Base-by-base conservation (phyloP, 2,113 vertebrate species). In the Oryzias curvinotus region DNA sequence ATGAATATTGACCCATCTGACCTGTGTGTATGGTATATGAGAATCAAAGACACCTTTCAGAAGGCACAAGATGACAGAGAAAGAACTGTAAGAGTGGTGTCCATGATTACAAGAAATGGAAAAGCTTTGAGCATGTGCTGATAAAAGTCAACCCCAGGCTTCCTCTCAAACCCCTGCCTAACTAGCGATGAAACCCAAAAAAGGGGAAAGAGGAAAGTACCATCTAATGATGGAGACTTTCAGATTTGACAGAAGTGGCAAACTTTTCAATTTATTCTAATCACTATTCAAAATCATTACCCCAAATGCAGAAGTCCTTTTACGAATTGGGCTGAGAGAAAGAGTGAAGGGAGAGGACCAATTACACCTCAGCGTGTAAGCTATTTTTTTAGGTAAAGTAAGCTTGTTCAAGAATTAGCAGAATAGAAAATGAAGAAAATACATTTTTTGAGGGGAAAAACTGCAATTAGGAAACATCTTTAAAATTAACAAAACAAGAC, bases 21-120 rank as follows among this genome's bases (percentile, higher is more conserved):
- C 75, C 85, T n/a, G 75, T 66, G 77, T 78, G 62, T 72, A 62
- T 62, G 76, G 89, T 88, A 73, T 65, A 76, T 61, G 62, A 66
- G 82, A 90, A 92, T 92, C 89, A 91, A 91, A 92, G 86, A 78
- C 77, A 82, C 70, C 89, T 90, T 88, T 89, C 87, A 90, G 88
- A 85, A 79, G 72, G 72, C 73, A 65, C 75, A 87, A 88, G 88
- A 86, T 70, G 87, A 82, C 85, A 87, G 75, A 77, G 49, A 77
- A 89, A 89, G 81, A 67, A 73, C 82, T 81, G 47, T 59, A 84
- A 86, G 84, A 85, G 87, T 77, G 77, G 73, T 88, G 88, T 87
- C 85, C 90, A 91, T 92, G 91, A 93, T 93, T 93, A 92, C 82
- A 91, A 91, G 88, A 88, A 89, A 83, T 63, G 73, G 82, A 80